Percentiles rank a stretch among this genome's conserved stretches.
Conservation (phyloP, 2,888 invertebrate species). For the Salticus scenicus region DNA sequence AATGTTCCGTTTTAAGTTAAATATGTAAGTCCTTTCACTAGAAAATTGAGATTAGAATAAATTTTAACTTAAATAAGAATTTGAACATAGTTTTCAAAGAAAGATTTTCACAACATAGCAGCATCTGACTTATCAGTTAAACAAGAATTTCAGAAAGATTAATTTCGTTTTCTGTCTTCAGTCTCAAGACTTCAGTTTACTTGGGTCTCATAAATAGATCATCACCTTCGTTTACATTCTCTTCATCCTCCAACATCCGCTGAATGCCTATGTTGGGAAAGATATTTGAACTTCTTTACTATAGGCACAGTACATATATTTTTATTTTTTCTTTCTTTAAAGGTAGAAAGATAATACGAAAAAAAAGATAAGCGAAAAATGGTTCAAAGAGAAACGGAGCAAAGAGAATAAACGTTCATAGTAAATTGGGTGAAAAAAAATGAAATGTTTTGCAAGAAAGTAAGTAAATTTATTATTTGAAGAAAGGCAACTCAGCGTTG, state of each 20-base stretch:
- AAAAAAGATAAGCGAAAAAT: conserved; percentile 9
- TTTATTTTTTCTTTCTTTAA: conserved; percentile 11
- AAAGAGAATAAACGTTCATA: not conserved
- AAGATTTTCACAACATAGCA: no score
- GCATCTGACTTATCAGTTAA: no score
- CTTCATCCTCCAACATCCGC: not conserved
- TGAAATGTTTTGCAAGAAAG: not conserved
- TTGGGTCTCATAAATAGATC: conserved; percentile 9
- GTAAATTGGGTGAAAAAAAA: conserved; percentile 12
- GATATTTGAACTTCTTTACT: not conserved
- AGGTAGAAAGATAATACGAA: not conserved
- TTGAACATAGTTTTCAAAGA: no score
- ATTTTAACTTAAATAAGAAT: no score
- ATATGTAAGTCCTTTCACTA: no score
- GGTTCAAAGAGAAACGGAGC: not conserved
- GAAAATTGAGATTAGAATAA: no score
- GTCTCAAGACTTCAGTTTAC: not conserved
- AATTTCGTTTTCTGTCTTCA: no score
- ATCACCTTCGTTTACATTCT: not conserved
- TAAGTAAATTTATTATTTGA: not conserved
- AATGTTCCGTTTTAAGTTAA: no score
- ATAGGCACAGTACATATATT: not conserved
- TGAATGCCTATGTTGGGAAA: not conserved
- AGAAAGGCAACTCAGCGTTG: not conserved
- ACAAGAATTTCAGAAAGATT: no score